Percentiles rank a stretch among this genome's conserved stretches.
Conservation (phyloP, 2,888 invertebrate species). For the Torymus tubicola region DNA sequence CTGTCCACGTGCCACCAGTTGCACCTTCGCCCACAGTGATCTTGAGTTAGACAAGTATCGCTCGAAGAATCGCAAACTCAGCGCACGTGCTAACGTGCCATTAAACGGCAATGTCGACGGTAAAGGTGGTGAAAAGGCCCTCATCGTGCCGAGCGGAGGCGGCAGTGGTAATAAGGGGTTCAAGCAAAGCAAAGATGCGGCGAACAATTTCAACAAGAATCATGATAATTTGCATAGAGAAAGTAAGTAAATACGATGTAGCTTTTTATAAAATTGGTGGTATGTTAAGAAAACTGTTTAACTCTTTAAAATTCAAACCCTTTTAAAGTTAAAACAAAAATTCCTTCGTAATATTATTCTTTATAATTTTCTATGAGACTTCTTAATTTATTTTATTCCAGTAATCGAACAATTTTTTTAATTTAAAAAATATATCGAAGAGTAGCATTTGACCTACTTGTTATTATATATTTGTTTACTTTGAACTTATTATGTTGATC, state of each 20-base stretch:
- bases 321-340: no score
- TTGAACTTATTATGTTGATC: no score
- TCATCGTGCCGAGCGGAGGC: constrained; percentile 61
- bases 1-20: constrained; percentile 91
- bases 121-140: constrained; percentile 68
- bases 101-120: constrained; percentile 65
- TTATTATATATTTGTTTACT: no score
- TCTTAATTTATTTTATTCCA: no score
- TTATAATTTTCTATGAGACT: no score
- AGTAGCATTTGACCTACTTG: no score
- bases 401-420: no score
- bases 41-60: constrained; percentile 92
- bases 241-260: constrained; percentile 62
- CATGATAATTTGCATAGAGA: constrained; percentile 70
- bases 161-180: constrained; percentile 66
- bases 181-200: constrained; percentile 73
- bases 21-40: constrained; percentile 95
- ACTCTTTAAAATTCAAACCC: no score
- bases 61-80: constrained; percentile 82
- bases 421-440: no score
- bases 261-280: no score
- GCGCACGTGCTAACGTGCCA: constrained; percentile 68
- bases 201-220: constrained; percentile 70
- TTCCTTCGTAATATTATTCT: no score
- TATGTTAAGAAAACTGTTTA: no score